phyloP scores from a whole-genome alignment of 2,113 vertebrate genomes.

The Pycnonotus jocosus region DNA sequence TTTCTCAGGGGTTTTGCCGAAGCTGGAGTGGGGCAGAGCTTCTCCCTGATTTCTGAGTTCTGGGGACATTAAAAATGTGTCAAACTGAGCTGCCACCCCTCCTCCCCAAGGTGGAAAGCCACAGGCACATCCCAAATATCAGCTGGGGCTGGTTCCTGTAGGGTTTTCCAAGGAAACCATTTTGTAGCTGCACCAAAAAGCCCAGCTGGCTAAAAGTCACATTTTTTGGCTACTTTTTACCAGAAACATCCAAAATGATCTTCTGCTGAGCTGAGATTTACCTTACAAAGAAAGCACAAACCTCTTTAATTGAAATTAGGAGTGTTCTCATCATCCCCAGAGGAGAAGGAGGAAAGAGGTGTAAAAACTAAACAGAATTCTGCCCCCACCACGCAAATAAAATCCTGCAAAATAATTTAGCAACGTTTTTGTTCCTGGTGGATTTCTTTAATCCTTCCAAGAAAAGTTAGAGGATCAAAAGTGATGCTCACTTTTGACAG shows the following conservation, averaged over 20 bases:
- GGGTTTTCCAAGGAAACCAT: neutral
- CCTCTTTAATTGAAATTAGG: no score
- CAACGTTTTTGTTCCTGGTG: neutral
- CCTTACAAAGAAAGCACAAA: neutral
- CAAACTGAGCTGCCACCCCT: neutral
- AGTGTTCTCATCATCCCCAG: neutral
- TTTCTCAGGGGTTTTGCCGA: neutral
- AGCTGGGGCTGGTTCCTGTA: rapidly evolving
- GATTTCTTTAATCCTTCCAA: neutral
- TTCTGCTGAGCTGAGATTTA: neutral
- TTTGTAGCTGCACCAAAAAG: neutral
- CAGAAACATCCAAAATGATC: neutral
- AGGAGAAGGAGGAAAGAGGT: no score
- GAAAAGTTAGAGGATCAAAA: slow-evolving; percentile 7
- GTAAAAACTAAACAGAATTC: neutral
- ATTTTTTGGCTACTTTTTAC: neutral
- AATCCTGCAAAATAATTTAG: neutral
- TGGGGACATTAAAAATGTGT: neutral
- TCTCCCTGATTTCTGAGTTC: neutral
- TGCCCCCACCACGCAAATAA: neutral
- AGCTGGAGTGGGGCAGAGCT: neutral
- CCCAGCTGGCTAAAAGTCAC: neutral
- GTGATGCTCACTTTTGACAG: neutral
- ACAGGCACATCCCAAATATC: neutral
- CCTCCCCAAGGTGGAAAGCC: neutral